phyloP scores from a whole-genome alignment of 2,797 vertebrate species.

The Mergus octosetaceus region DNA sequence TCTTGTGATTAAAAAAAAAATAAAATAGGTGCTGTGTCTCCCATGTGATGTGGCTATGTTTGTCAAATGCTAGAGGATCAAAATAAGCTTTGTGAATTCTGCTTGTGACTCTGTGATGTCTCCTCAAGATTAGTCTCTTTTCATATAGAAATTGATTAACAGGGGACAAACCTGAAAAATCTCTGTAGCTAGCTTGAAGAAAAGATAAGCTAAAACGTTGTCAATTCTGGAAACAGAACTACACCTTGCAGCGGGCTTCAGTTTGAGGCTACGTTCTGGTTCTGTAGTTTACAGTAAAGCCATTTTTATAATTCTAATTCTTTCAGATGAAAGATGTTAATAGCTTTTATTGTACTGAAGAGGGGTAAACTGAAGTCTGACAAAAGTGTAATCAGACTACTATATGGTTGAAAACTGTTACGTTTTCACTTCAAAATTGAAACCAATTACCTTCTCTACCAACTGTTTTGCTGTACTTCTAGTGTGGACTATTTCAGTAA shows the following conservation, averaged over 20 bases:
- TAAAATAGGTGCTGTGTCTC: background rate
- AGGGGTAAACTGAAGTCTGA: background rate
- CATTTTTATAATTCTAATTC: background rate
- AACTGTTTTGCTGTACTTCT: background rate
- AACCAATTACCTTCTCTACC: accelerated
- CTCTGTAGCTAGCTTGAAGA: background rate
- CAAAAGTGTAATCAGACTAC: background rate
- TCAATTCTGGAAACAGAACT: background rate
- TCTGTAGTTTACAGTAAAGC: background rate
- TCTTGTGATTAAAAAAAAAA: background rate
- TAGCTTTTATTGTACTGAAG: background rate
- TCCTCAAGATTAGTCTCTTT: background rate
- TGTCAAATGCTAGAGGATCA: background rate
- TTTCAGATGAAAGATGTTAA: background rate
- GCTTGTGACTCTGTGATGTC: accelerated
- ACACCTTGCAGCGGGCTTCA: background rate
- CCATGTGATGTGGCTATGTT: background rate
- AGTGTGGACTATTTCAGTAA: background rate
- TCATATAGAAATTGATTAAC: background rate
- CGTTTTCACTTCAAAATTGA: background rate
- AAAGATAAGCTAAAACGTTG: background rate
- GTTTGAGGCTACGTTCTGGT: background rate
- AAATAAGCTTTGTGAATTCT: background rate
- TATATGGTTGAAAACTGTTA: accelerated
- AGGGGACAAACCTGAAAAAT: background rate